phyloP scores from a whole-genome alignment of 2,113 vertebrate genomes.

The Trochalopteron elliotii region DNA sequence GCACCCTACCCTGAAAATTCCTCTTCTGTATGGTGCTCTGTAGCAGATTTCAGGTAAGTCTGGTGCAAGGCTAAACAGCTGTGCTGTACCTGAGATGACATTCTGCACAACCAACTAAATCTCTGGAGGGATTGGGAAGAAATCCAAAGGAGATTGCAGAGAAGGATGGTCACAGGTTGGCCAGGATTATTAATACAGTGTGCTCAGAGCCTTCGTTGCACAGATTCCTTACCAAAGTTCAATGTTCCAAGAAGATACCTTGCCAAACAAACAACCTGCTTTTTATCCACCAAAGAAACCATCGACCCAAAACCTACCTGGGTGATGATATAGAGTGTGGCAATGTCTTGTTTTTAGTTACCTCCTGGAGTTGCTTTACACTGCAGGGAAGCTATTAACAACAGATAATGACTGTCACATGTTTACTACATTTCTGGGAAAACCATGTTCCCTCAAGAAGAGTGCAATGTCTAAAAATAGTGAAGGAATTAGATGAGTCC shows the following conservation, averaged over 20 bases:
- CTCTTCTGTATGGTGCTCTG: neutral
- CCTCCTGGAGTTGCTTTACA: neutral
- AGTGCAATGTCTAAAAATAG: neutral
- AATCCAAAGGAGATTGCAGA: neutral
- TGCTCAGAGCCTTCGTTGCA: neutral
- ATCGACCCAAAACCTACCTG: neutral
- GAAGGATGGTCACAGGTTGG: neutral
- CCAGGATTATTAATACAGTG: neutral
- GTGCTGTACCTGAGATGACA: neutral
- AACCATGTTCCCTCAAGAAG: neutral
- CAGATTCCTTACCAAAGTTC: neutral
- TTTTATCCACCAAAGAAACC: neutral
- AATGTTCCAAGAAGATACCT: neutral
- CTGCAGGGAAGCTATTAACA: neutral
- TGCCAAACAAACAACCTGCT: rapidly evolving
- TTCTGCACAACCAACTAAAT: neutral
- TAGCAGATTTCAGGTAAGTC: neutral
- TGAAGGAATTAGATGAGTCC: neutral
- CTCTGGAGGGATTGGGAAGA: neutral
- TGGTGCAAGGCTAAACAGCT: neutral
- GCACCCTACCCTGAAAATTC: neutral
- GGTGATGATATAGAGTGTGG: neutral
- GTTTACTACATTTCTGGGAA: neutral
- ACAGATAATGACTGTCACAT: neutral
- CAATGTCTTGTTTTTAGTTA: neutral